Evolutionary conservation across 2,113 vertebrate species (phyloP).

Genomic region (Garra rufa): DNA sequence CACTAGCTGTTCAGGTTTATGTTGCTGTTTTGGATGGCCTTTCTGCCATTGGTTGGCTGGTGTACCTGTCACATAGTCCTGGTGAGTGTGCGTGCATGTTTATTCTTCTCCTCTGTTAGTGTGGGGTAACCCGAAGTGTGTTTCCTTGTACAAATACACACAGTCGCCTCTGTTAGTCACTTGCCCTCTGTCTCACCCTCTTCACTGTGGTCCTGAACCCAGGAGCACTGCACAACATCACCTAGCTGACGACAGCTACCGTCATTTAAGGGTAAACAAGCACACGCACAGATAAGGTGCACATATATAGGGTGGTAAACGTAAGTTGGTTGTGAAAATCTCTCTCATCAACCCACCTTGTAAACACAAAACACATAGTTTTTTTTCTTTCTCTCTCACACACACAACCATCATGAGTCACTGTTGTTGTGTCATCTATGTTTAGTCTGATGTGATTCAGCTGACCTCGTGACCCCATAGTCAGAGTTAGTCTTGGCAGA

Average conservation of each 20-base stretch:
- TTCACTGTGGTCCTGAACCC: conserved; percentile 42
- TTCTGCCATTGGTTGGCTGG: neutral
- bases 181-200: conserved; percentile 77
- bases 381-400: neutral
- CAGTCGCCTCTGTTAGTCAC: conserved; percentile 31
- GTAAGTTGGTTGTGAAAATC: neutral
- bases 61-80: conserved; percentile 8
- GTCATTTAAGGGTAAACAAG: conserved; percentile 87
- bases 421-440: conserved; percentile 34
- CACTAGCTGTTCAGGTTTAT: neutral
- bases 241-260: conserved; percentile 86
- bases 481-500: neutral
- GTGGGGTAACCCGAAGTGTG: conserved; percentile 63
- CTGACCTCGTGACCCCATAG: conserved; percentile 37
- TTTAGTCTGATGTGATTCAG: conserved; percentile 47
- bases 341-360: conserved; percentile 9
- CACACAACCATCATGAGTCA: conserved; percentile 52
- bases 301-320: neutral
- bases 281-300: conserved; percentile 66
- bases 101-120: conserved; percentile 58
- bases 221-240: conserved; percentile 78
- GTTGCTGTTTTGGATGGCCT: neutral
- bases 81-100: conserved; percentile 46
- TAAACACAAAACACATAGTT: neutral
- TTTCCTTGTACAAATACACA: conserved; percentile 69